These are phyloP conservation scores for Daboia siamensis DNA, from an alignment of 2,113 vertebrate species.

Conservation along the genomic window DNA sequence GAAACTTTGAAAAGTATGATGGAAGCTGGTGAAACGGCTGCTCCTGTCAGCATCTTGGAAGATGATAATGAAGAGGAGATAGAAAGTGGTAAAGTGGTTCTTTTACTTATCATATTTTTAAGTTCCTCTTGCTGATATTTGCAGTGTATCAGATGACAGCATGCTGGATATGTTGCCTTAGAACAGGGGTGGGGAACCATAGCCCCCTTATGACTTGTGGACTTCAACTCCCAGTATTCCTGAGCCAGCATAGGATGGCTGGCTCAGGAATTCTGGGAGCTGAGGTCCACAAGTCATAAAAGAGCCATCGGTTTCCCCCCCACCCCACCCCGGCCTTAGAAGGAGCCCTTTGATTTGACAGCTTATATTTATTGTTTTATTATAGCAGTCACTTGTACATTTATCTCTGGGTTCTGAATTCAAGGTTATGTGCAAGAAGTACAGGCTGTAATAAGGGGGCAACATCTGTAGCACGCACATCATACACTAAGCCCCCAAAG, in stretches of 20 bases:
- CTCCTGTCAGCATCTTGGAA: conserved; percentile 89
- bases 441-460: background rate
- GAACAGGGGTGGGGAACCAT: background rate
- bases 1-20: conserved; percentile 96
- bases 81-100: conserved; percentile 79
- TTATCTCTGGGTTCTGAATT: background rate
- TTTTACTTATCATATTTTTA: background rate
- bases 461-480: background rate
- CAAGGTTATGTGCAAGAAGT: background rate
- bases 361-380: background rate
- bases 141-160: background rate
- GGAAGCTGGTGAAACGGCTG: conserved; percentile 92
- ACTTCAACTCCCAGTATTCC: background rate
- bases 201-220: background rate
- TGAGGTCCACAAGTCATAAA: background rate
- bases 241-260: background rate
- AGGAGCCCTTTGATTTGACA: background rate
- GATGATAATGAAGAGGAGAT: conserved; percentile 93
- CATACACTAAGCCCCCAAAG: background rate
- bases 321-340: background rate
- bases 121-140: background rate
- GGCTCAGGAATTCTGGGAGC: background rate
- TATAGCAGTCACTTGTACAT: background rate
- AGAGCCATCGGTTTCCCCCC: background rate
- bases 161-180: background rate